Evolutionary conservation across 1,140 invertebrate species (phyloP), one percentile per base, ranked within the genome.

Genomic region (Ceratina japonica): DNA sequence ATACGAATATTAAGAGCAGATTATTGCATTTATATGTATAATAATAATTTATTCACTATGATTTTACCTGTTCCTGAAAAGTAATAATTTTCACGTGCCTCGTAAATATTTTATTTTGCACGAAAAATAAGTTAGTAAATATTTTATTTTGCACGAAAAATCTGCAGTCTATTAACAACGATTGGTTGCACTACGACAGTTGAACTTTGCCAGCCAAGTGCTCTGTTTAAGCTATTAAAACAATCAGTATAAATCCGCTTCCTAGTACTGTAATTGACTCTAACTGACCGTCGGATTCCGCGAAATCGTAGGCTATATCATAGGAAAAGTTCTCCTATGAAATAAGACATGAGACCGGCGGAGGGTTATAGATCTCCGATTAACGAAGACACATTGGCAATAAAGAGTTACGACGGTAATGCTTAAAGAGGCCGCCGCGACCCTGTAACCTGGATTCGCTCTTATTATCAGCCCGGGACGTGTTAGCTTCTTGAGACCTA

Each of bases 201-300:
- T 16, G 7, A 52, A 3, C 44, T 68, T 49, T 24, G 13, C 44
- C 12, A 65, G 44, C 4, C 37, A 1, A 31, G 2, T 5, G n/a
- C 13, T 8, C 2, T 56, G 24, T 54, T 31, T 15, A 56, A 69
- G n/a, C 24, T 54, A 54, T 69, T 56, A 16, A 51, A 24, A 56
- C 51, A 56, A 69, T 56, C 51, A 31, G 27, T 13, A 69, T 18
- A 20, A 31, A 54, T 68, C 65, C 31, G 27, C 24, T 56, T 56
- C 52, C n/a, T 70, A 20, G 66, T 70, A 37, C 8, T 37, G 22
- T 70, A 56, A 69, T 69, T 20, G 52, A 56, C 51, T 56, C 31
- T 18, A 69, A 56, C 66, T 20, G 12, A 56, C 66, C 15, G 24
- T 18, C 18, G 12, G 15, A 31, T 69, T 56, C 52, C 24, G 22